A percentile compares a stretch with the other conserved stretches of the same genome.
Conservation (phyloP, 2,888 invertebrate species). For the Oscheius onirici region DNA sequence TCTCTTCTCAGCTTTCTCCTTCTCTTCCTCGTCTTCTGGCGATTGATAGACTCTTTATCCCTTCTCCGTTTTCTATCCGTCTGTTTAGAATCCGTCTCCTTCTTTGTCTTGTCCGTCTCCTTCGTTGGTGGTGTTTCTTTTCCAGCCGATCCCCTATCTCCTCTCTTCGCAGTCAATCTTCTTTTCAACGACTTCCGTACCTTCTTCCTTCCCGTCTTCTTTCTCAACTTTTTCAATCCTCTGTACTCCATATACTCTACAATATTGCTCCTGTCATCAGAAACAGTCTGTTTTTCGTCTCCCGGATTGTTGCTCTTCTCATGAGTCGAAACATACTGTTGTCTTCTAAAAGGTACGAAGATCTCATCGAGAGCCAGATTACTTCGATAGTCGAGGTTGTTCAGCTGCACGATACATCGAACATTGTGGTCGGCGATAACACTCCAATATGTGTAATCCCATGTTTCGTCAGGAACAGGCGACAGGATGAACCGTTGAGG, state of each 20-base stretch:
- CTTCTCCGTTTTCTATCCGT: background rate
- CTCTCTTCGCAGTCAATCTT: background rate
- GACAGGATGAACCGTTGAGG: too few species aligned
- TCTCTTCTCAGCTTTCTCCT: background rate
- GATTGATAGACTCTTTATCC: background rate
- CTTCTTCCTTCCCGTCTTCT: background rate
- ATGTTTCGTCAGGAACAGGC: too few species aligned
- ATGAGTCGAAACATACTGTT: background rate
- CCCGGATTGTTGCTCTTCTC: background rate
- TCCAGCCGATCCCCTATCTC: too few species aligned
- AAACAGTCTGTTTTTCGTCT: background rate
- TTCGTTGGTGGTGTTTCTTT: background rate
- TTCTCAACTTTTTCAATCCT: background rate
- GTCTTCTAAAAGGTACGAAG: background rate
- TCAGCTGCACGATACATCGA: constrained; percentile 7
- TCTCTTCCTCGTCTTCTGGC: background rate
- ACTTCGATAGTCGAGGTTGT: constrained; percentile 2
- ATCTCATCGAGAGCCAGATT: background rate
- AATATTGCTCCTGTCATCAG: background rate
- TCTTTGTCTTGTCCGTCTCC: background rate
- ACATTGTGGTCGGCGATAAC: background rate
- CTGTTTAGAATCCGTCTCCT: background rate
- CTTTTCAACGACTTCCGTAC: background rate
- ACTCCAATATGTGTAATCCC: too few species aligned
- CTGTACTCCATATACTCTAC: background rate